phyloP scores from a whole-genome alignment of 2,888 invertebrate genomes.

The Geophilus truncorum region DNA sequence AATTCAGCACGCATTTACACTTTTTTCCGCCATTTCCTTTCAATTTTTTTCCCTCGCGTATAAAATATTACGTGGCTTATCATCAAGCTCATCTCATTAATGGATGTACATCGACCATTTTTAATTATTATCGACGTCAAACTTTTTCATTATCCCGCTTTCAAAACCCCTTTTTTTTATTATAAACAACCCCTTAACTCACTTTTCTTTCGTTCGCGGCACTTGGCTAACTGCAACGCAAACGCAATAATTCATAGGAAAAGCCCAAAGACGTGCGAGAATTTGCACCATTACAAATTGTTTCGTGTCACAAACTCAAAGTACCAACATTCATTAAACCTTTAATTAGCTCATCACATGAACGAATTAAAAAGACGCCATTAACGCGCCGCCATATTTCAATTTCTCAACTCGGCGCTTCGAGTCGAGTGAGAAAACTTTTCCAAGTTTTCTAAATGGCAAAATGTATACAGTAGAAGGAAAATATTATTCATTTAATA shows the following conservation, averaged over 20 bases:
- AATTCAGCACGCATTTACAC: neutral
- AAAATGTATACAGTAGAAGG: too few species aligned
- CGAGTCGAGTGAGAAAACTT: too few species aligned
- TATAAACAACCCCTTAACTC: neutral
- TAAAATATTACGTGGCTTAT: conserved; percentile 15
- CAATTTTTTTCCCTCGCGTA: neutral
- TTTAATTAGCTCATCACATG: neutral
- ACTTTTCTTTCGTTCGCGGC: too few species aligned
- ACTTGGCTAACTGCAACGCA: neutral
- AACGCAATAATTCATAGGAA: neutral
- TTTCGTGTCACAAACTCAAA: neutral
- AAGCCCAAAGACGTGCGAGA: neutral
- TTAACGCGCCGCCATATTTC: too few species aligned
- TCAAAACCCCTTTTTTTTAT: neutral
- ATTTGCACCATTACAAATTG: conserved; percentile 1
- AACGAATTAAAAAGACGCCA: neutral
- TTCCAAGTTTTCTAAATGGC: too few species aligned
- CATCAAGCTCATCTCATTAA: conserved; percentile 20
- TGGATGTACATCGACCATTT: neutral
- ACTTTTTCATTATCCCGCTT: neutral
- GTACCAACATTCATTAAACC: neutral
- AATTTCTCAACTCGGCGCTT: too few species aligned
- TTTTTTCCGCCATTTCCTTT: neutral
- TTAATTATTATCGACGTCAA: neutral
- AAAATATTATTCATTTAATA: too few species aligned